Percentiles rank a stretch among this genome's conserved stretches.
Evolutionary conservation across 1,140 invertebrate species (phyloP).

Genomic region (Dysdera silvatica): DNA sequence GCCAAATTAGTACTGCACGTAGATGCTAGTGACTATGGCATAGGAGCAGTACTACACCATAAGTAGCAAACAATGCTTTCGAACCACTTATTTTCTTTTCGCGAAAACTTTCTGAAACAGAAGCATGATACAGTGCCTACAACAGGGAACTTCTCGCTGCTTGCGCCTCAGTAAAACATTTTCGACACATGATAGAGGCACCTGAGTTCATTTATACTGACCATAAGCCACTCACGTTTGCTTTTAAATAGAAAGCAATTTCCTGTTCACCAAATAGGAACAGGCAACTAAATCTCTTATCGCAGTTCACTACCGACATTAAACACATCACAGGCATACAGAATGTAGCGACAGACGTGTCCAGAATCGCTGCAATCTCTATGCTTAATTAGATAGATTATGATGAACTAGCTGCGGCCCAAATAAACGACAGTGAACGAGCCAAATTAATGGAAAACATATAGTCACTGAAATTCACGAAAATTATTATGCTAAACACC

Average conservation of each 20-base stretch:
- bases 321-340: slow-evolving; percentile 39
- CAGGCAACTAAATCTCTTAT: slow-evolving; percentile 40
- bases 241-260: slow-evolving; percentile 24
- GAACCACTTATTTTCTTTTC: slow-evolving; percentile 28
- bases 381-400: neutral
- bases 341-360: slow-evolving; percentile 34
- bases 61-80: neutral
- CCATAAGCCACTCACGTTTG: slow-evolving; percentile 37
- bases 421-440: slow-evolving; percentile 9
- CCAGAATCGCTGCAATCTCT: neutral
- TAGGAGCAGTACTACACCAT: slow-evolving; percentile 22
- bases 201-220: slow-evolving; percentile 37
- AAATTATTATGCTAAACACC: neutral
- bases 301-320: slow-evolving; percentile 42
- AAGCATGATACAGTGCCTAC: slow-evolving; percentile 28
- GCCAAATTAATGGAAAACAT: neutral
- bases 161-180: slow-evolving; percentile 34
- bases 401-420: neutral
- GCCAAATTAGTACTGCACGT: slow-evolving; percentile 7
- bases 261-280: slow-evolving; percentile 28
- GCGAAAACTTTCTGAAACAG: slow-evolving; percentile 6
- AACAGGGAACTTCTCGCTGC: slow-evolving; percentile 36
- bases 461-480: neutral
- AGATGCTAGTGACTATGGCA: slow-evolving; percentile 15
- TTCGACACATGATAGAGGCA: slow-evolving; percentile 36